Evolutionary conservation across 1,140 invertebrate species (phyloP).

Genomic region (Papilio glaucus): DNA sequence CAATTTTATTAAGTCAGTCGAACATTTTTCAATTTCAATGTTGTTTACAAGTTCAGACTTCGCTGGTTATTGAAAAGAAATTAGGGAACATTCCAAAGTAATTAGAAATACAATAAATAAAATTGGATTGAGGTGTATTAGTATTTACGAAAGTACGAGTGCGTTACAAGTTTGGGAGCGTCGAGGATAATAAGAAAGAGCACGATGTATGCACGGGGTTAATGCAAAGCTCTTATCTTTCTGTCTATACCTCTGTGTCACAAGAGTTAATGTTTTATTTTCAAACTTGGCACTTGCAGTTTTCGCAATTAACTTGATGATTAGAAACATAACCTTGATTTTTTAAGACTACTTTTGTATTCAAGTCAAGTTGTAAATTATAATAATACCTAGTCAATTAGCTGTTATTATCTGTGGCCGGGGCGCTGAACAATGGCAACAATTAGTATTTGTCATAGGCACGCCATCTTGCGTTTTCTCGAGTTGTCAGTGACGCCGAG

Average conservation of each 20-base stretch:
- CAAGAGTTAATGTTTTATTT: neutral
- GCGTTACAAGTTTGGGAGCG: too few relatives aligned
- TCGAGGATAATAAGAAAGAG: too few relatives aligned
- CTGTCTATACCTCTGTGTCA: neutral
- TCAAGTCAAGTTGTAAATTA: constrained; percentile 31
- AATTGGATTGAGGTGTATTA: too few relatives aligned
- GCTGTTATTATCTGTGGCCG: constrained; percentile 32
- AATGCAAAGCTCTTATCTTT: too few relatives aligned
- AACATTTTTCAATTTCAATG: too few relatives aligned
- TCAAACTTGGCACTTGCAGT: neutral
- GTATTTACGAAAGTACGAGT: too few relatives aligned
- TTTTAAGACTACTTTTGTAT: constrained; percentile 21
- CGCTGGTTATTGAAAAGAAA: too few relatives aligned
- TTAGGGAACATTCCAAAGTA: too few relatives aligned
- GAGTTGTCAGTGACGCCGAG: neutral
- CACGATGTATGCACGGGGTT: too few relatives aligned
- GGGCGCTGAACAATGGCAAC: constrained; percentile 33
- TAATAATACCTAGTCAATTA: constrained; percentile 34
- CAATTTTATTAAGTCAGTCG: too few relatives aligned
- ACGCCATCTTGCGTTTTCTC: constrained; percentile 32
- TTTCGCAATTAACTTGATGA: constrained; percentile 3
- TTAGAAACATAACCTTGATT: constrained; percentile 18
- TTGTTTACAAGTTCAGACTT: too few relatives aligned
- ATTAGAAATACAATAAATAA: too few relatives aligned
- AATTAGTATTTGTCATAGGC: constrained; percentile 35